Evolutionary conservation across 1,140 invertebrate species (phyloP), one percentile per base, ranked within the genome.

Genomic region (Hesperophylax magnus): DNA sequence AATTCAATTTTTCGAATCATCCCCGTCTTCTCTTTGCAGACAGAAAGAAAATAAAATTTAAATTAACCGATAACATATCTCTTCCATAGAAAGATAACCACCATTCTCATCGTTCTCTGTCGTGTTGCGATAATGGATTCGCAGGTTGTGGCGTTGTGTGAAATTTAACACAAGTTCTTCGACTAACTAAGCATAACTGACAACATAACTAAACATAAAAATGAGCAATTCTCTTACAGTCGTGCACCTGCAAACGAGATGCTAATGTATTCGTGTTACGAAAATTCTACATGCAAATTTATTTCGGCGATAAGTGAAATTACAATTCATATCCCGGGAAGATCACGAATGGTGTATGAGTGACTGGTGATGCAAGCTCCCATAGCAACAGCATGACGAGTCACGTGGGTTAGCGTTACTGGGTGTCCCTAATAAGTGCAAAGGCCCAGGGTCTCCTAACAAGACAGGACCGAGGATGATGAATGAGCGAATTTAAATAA

Each of bases 401-500:
- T n/a, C 63, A 67, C 63, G 63, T 31, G 31, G 63, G 24, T 11
- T 34, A 24, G 27, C 15, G 63, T 27, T 24, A 24, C 27, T 8
- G 22, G 9, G 47, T 27, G 69, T 18, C 69, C 69, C 52, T 72
- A 72, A 53, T 54, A 72, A 72, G 47, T 17, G 11, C 20, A 22
- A 72, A 72, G 52, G 18, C 69, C 18, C 69, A 14, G 65, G 65
- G 39, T 34, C 65, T 69, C 65, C 65, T 69, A 47, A 69, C 65
- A 34, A 69, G 65, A 53, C 20, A 54, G 69, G 69, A 53, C 47
- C 14, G 22, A 72, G 39, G 69, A 54, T 22, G 69, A 8, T 54
- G 54, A 72, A 72, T 53, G 47, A 27, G 47, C 22, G 15, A 72
- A 72, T 72, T 72, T 72, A 27, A 72, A 72, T 72, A 72, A 72